phyloP scores from a whole-genome alignment of 2,113 vertebrate genomes.

The Muscicapa adusta region DNA sequence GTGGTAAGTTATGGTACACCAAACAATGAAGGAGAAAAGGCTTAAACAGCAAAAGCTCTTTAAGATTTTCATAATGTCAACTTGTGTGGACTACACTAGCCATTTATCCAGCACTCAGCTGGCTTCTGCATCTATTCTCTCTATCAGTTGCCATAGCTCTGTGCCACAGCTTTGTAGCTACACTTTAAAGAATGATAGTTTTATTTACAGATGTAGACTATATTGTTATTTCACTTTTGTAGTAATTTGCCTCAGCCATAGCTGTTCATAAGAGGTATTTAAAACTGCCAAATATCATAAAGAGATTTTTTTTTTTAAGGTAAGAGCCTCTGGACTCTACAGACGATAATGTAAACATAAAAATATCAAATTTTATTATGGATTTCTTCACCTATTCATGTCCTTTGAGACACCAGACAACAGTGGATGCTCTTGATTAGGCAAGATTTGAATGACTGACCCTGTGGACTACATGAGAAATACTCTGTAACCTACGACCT shows the following conservation, averaged over 20 bases:
- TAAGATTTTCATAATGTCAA: neutral
- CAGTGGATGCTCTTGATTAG: neutral
- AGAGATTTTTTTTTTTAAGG: neutral
- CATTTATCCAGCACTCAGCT: neutral
- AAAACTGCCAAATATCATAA: neutral
- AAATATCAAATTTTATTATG: neutral
- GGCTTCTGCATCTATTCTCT: neutral
- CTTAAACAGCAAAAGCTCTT: neutral
- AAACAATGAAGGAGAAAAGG: fast-evolving
- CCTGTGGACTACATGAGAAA: neutral
- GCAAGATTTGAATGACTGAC: neutral
- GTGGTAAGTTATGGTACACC: neutral
- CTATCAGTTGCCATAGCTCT: neutral
- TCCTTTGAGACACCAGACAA: neutral
- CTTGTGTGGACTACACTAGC: neutral
- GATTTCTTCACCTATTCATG: neutral
- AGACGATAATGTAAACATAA: neutral
- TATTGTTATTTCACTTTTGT: neutral
- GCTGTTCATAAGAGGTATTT: neutral
- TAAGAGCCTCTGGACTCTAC: neutral
- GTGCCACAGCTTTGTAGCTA: neutral
- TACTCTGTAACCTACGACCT: neutral
- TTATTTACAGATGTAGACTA: neutral
- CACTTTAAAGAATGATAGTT: neutral
- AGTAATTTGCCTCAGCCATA: neutral